Percentiles rank a stretch among this genome's conserved stretches.
Evolutionary conservation across 1,140 invertebrate genomes (phyloP).

Genomic region (Oryzaephilus surinamensis): DNA sequence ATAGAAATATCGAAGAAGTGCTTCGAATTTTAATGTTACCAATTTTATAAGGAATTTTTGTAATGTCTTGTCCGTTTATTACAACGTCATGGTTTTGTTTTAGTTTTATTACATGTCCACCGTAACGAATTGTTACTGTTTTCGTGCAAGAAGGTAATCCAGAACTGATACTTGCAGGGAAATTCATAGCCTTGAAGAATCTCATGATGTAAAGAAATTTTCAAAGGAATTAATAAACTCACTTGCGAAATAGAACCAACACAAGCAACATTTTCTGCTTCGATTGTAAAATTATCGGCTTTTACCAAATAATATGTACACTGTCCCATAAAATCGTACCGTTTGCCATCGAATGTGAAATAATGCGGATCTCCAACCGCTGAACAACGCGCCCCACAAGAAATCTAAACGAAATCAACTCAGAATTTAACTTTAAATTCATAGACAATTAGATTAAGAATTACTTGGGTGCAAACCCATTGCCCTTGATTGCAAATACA

Average conservation of each 20-base stretch:
- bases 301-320: slow-evolving; percentile 76
- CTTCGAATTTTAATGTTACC: slow-evolving; percentile 48
- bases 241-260: slow-evolving; percentile 64
- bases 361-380: slow-evolving; percentile 85
- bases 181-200: slow-evolving; percentile 52
- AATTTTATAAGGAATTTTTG: slow-evolving; percentile 50
- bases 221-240: slow-evolving; percentile 10
- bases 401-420: too few relatives aligned
- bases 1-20: slow-evolving; percentile 65
- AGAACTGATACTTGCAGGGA: slow-evolving; percentile 35
- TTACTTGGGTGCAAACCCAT: slow-evolving; percentile 73
- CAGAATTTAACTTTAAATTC: too few relatives aligned
- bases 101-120: slow-evolving; percentile 46
- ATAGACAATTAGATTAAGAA: too few relatives aligned
- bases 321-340: slow-evolving; percentile 79
- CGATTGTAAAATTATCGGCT: slow-evolving; percentile 54
- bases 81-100: slow-evolving; percentile 59
- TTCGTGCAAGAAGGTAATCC: slow-evolving; percentile 72
- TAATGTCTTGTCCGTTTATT: slow-evolving; percentile 60
- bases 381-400: slow-evolving; percentile 64
- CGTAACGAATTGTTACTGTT: slow-evolving; percentile 52
- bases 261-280: slow-evolving; percentile 74
- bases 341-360: slow-evolving; percentile 74
- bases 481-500: slow-evolving; percentile 62
- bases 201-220: slow-evolving; percentile 8